A percentile compares a stretch with the other conserved stretches of the same genome.
Evolutionary conservation across 2,113 vertebrate genomes (phyloP).

Genomic region (Peromyscus californicus): DNA sequence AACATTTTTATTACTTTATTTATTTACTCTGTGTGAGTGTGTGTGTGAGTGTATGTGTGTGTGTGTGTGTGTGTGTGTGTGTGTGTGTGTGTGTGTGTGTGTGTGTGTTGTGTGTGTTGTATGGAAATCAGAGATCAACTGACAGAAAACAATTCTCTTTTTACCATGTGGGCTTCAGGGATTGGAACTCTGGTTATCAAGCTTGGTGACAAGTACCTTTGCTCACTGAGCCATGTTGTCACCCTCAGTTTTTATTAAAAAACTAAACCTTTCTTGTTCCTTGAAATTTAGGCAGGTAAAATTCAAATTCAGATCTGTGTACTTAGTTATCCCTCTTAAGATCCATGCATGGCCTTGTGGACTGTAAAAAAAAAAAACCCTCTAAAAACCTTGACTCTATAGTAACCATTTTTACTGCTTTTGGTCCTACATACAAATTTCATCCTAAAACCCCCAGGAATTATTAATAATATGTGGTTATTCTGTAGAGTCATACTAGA

Average conservation of each 20-base stretch:
- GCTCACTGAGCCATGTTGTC: too few relatives aligned
- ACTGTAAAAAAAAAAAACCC: not conserved
- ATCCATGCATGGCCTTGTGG: not conserved
- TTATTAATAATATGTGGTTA: not conserved
- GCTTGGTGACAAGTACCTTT: not conserved
- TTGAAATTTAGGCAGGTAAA: not conserved
- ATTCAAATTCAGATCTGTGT: slow-evolving; percentile 1
- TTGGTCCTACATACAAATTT: not conserved
- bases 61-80: too few relatives aligned
- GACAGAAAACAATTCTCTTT: not conserved
- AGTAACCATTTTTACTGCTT: not conserved
- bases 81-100: not conserved
- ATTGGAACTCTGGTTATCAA: not conserved
- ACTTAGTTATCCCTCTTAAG: not conserved
- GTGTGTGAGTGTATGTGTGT: not conserved
- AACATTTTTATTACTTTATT: not conserved
- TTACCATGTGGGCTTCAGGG: not conserved
- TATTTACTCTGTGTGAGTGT: not conserved
- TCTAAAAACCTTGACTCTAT: not conserved
- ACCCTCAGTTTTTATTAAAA: not conserved
- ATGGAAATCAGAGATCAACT: not conserved
- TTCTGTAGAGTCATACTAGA: not conserved
- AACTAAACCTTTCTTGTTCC: not conserved
- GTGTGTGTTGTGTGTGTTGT: too few relatives aligned
- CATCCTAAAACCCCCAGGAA: not conserved